A percentile compares a stretch with the other conserved stretches of the same genome.
Evolutionary conservation across 2,888 invertebrate genomes (phyloP).

Genomic region (Trachelus iudaicus): DNA sequence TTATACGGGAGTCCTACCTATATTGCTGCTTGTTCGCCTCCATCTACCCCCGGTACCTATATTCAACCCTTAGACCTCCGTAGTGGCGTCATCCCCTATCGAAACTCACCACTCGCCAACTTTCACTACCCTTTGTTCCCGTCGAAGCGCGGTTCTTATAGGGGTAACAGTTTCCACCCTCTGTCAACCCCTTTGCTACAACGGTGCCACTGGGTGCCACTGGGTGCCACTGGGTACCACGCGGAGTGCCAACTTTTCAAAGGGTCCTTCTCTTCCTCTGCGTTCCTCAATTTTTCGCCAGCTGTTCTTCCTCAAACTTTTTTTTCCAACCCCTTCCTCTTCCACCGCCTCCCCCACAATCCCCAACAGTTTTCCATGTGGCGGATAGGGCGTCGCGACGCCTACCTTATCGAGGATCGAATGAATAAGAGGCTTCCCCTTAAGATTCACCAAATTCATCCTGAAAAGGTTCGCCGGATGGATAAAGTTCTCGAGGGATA

Average conservation of each 20-base stretch:
- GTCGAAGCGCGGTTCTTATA: constrained; percentile 8
- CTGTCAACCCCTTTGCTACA: background rate
- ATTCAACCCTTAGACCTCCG: background rate
- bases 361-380: background rate
- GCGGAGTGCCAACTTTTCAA: background rate
- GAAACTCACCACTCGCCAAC: constrained; percentile 16
- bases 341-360: too few relatives aligned
- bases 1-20: background rate
- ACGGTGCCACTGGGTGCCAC: background rate
- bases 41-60: background rate
- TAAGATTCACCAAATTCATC: background rate
- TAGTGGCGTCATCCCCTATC: background rate
- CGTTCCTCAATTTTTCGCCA: background rate
- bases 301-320: background rate
- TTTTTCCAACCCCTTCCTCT: background rate
- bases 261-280: background rate
- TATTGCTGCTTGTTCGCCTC: background rate
- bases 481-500: background rate
- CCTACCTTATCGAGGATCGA: background rate
- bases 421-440: background rate
- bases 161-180: background rate
- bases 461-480: background rate
- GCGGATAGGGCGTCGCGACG: background rate
- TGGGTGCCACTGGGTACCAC: background rate
- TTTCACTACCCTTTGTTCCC: constrained; percentile 20